Conservation (phyloP, 1,140 invertebrate species). For the Trichonephila clavipes region DNA sequence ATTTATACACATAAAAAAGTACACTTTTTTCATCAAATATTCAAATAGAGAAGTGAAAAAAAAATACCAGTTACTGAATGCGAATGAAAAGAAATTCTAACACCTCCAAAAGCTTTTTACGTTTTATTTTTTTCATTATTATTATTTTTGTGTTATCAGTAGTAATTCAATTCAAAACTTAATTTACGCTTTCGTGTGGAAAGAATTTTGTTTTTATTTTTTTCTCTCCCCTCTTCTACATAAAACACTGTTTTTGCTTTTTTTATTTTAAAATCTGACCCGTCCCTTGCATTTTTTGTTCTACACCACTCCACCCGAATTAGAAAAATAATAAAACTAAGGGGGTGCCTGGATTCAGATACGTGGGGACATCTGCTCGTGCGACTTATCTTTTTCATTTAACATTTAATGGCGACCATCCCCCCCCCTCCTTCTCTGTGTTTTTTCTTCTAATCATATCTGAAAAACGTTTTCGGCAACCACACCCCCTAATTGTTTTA, state of each 20-base stretch:
- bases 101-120: constrained; percentile 25
- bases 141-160: constrained; percentile 69
- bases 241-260: neutral
- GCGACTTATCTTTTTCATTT: constrained; percentile 72
- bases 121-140: constrained; percentile 46
- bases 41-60: constrained; percentile 53
- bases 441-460: constrained; percentile 67
- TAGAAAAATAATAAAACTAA: constrained; percentile 69
- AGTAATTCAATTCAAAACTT: constrained; percentile 76
- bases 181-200: constrained; percentile 69
- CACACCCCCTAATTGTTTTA: constrained; percentile 74
- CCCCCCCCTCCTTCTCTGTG: neutral
- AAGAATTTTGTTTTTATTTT: constrained; percentile 31
- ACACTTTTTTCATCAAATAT: constrained; percentile 71
- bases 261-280: constrained; percentile 56
- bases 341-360: neutral
- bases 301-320: constrained; percentile 21
- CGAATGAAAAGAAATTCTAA: constrained; percentile 1
- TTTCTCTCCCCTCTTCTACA: neutral
- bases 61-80: neutral
- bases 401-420: constrained; percentile 61
- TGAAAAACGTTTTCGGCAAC: constrained; percentile 52
- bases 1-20: constrained; percentile 1
- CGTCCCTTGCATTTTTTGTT: constrained; percentile 36
- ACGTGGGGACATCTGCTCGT: constrained; percentile 46